Percentiles rank a stretch among this genome's conserved stretches.
These are phyloP conservation scores for Monochamus saltuarius DNA, from an alignment of 1,140 invertebrate species.

Conservation along the genomic window DNA sequence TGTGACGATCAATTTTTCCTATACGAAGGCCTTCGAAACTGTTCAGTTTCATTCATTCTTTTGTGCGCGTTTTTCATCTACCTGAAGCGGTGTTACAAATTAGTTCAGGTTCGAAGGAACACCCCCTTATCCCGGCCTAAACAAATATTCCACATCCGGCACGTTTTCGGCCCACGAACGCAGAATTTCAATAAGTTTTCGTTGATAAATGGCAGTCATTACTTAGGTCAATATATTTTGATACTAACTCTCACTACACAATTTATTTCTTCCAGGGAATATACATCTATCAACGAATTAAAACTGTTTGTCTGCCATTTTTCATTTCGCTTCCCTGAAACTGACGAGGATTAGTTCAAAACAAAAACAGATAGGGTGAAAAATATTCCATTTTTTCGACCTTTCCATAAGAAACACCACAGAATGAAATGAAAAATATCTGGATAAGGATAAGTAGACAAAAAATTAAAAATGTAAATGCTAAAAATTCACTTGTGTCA, in stretches of 20 bases:
- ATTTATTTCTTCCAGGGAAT: background rate
- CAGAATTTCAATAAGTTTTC: conserved; percentile 25
- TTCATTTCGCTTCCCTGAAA: background rate
- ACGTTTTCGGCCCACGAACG: conserved; percentile 13
- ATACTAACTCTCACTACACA: conserved; percentile 6
- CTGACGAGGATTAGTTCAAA: no score
- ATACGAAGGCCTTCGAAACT: conserved; percentile 4
- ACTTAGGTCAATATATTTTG: conserved; percentile 10
- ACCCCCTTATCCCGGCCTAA: conserved; percentile 21
- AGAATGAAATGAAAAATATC: no score
- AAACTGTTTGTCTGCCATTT: background rate
- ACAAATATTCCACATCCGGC: conserved; percentile 23
- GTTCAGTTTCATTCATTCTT: conserved; percentile 18
- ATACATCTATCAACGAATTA: background rate
- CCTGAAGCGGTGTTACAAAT: conserved; percentile 22
- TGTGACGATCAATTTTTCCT: conserved; percentile 1
- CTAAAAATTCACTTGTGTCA: no score
- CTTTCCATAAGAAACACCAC: no score
- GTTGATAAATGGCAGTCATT: conserved; percentile 22
- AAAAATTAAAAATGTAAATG: no score
- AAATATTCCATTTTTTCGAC: no score
- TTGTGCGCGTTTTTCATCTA: conserved; percentile 23
- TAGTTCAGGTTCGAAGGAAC: conserved; percentile 17
- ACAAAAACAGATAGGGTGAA: no score
- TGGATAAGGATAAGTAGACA: no score